phyloP scores from a whole-genome alignment of 1,140 invertebrate genomes.

The Wiebesia pumilae region DNA sequence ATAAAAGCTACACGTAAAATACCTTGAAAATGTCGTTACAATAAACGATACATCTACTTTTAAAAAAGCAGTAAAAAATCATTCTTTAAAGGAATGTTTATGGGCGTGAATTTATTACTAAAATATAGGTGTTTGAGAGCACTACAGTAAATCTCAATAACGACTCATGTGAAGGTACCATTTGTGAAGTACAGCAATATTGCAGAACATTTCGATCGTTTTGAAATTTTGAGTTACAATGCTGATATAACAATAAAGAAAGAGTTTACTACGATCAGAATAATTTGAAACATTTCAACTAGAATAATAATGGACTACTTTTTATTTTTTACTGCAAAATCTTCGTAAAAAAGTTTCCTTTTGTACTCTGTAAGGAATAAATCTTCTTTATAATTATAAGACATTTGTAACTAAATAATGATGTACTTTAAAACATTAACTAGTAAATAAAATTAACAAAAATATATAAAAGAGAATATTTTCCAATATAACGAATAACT shows the following conservation, averaged over 20 bases:
- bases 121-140: conserved; percentile 1
- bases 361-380: too few species aligned
- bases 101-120: background rate
- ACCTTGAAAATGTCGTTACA: background rate
- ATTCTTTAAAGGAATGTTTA: conserved; percentile 16
- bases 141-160: conserved; percentile 9
- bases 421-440: too few species aligned
- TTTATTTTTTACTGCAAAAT: background rate
- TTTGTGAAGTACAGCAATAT: conserved; percentile 1
- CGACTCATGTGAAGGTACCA: background rate
- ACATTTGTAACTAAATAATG: too few species aligned
- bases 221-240: conserved; percentile 19
- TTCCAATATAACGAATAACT: too few species aligned
- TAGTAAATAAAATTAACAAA: too few species aligned
- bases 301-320: background rate
- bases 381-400: too few species aligned
- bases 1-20: background rate
- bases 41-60: background rate
- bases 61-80: background rate
- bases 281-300: background rate
- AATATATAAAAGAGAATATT: too few species aligned
- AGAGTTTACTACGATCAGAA: background rate
- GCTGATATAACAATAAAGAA: background rate
- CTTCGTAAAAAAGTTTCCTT: background rate
- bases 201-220: conserved; percentile 9